Conservation (phyloP, 1,140 invertebrate genomes). For the Rhopalosiphum padi region DNA sequence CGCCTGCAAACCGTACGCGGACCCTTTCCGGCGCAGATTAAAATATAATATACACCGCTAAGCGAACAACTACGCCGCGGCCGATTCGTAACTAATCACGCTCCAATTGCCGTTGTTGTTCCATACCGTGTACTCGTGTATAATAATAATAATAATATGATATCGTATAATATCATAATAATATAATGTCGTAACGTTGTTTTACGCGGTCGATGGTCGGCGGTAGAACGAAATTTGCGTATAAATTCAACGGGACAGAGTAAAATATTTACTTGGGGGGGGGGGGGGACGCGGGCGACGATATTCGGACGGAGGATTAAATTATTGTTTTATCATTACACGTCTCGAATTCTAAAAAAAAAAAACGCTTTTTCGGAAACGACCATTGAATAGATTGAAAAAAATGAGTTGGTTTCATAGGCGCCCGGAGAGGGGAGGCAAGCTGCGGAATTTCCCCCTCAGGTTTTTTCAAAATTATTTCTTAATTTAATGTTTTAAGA, state of each 20-base stretch:
- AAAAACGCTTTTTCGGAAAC: neutral
- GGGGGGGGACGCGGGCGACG: too few relatives aligned
- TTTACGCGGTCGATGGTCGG: neutral
- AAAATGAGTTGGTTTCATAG: too few relatives aligned
- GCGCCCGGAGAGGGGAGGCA: too few relatives aligned
- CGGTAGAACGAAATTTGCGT: neutral
- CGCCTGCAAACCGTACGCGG: neutral
- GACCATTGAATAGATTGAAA: neutral
- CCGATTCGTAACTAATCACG: neutral
- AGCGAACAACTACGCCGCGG: neutral
- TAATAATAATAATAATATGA: too few relatives aligned
- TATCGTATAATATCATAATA: neutral
- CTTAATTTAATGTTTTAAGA: too few relatives aligned
- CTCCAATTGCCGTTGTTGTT: neutral
- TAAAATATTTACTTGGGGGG: neutral
- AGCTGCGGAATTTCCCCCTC: too few relatives aligned
- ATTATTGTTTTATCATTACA: neutral
- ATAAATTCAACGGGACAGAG: neutral
- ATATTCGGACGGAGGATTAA: neutral
- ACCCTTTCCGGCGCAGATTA: neutral
- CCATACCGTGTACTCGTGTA: too few relatives aligned
- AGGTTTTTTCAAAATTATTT: too few relatives aligned
- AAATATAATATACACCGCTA: neutral
- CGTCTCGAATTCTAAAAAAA: neutral
- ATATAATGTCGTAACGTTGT: neutral